Evolutionary conservation across 2,797 vertebrate genomes (phyloP).

Genomic region (Danio tinwini): DNA sequence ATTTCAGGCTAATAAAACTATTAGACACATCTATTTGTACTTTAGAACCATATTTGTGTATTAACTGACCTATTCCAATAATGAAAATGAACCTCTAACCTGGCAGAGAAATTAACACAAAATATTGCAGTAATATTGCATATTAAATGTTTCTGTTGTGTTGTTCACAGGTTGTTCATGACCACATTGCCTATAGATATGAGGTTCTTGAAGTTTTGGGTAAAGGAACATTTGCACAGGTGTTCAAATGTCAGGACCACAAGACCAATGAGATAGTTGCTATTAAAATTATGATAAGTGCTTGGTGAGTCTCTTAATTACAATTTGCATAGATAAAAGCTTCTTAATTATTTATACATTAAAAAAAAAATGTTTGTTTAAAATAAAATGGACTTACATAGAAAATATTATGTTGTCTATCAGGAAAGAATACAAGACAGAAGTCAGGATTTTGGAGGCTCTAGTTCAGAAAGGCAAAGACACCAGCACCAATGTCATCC

Average conservation of each 20-base stretch:
- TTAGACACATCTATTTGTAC: too few relatives aligned
- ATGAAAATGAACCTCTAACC: too few relatives aligned
- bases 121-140: neutral
- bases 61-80: too few relatives aligned
- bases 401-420: neutral
- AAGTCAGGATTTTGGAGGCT: constrained; percentile 89
- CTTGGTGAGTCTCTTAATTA: too few relatives aligned
- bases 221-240: constrained; percentile 92
- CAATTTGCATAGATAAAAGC: too few relatives aligned
- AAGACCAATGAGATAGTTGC: constrained; percentile 91
- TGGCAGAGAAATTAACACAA: too few relatives aligned
- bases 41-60: too few relatives aligned
- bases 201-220: constrained; percentile 92
- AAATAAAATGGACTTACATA: neutral
- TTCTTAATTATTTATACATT: neutral
- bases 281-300: constrained; percentile 90
- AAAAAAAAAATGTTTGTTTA: neutral
- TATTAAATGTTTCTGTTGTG: neutral
- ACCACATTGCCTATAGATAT: constrained; percentile 90
- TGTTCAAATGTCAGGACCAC: constrained; percentile 92
- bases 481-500: constrained; percentile 86
- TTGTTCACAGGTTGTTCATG: constrained; percentile 83
- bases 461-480: constrained; percentile 88
- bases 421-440: constrained; percentile 79
- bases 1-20: too few relatives aligned